These are phyloP conservation scores for Alca torda DNA, from an alignment of 2,797 vertebrate species.

Conservation along the genomic window DNA sequence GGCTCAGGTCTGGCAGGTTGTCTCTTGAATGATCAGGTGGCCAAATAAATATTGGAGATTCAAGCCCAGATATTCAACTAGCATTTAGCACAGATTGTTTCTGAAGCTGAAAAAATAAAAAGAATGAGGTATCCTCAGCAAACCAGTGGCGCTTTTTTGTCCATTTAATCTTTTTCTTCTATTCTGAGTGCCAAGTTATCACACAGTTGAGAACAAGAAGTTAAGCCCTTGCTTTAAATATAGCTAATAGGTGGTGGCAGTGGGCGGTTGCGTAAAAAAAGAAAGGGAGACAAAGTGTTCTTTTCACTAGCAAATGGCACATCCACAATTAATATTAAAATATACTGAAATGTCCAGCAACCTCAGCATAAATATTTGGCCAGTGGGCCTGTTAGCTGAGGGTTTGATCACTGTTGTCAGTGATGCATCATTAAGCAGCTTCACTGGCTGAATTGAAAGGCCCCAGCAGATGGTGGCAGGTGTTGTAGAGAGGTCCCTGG, in stretches of 20 bases:
- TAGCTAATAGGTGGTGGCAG: neutral
- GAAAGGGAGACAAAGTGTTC: neutral
- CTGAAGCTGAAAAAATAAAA: neutral
- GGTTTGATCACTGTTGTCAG: neutral
- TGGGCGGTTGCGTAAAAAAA: neutral
- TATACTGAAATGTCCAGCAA: neutral
- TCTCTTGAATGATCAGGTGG: neutral
- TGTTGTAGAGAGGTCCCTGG: neutral
- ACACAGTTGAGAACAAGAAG: neutral
- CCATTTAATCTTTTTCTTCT: neutral
- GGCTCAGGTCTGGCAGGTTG: neutral
- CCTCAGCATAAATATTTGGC: neutral
- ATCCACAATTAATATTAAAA: neutral
- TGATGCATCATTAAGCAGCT: neutral
- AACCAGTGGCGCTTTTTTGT: neutral
- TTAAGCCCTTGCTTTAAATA: neutral
- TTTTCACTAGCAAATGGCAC: neutral
- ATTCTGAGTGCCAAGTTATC: neutral
- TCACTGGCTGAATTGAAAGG: neutral
- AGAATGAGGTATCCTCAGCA: neutral
- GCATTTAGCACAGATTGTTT: neutral
- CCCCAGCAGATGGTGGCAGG: neutral
- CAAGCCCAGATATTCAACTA: neutral
- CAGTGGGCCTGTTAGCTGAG: accelerated
- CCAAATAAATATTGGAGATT: neutral